Evolutionary conservation across 2,113 vertebrate species (phyloP), one percentile per base, ranked within the genome.

Genomic region (Colinus virginianus): DNA sequence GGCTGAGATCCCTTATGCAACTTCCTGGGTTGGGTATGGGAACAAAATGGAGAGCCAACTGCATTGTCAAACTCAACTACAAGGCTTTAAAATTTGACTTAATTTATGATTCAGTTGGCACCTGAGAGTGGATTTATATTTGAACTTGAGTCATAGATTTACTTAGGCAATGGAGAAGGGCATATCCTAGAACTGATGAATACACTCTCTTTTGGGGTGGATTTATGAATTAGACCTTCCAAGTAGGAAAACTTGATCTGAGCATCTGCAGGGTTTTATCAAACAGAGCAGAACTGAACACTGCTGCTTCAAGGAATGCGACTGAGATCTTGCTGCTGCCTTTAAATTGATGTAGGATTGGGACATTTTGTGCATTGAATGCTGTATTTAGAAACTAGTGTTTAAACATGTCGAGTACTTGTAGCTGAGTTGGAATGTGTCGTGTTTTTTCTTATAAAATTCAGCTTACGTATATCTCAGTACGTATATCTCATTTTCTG

Each of bases 401-500:
- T 56, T 78, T 56, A n/a, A 69, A 32, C 26, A 17, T 1, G 23
- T 1, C 18, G 81, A 18, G 56, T 32, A 1, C 19, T 36, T 38
- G 36, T 7, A 4, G 10, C 0, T 20, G 49, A 62, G 4, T 71
- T 53, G 66, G 43, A 61, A n/a, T 4, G 4, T 28, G 26, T 53
- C 26, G 28, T 53, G 51, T 15, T 23, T 56, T 67, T 58, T 20
- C 59, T 74, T 20, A 0, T 18, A 32, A 51, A 11, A 1, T n/a
- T n/a, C 61, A 8, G 42, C 30, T 18, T 40, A 0, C 9, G 11
- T 55, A 55, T 30, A 45, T 77, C 49, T 74, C 58, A 32, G 46
- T 0, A n/a, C n/a, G n/a, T n/a, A n/a, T n/a, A n/a, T 11, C 40
- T 22, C 5, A 10, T 62, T 38, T 23, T 34, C 5, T 6, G 5